Evolutionary conservation across 30 jellyfish, hydroid and myxozoan species (phyloP), one percentile per base, ranked within the genome.

Genomic region (Chrysaora quinquecirrha): DNA sequence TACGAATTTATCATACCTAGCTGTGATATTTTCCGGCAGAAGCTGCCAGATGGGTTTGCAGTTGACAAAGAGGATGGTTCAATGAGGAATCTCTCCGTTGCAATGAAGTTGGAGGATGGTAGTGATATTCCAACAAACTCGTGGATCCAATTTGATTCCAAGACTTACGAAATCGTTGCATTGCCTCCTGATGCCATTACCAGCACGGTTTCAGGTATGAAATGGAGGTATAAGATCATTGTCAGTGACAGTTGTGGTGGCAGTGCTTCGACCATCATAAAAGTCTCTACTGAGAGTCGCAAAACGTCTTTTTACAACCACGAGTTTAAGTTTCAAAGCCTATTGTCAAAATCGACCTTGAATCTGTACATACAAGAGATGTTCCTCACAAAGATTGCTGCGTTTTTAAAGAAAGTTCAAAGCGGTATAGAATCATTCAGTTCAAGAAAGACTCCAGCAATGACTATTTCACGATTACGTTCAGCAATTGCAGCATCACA

Each of bases 101-200:
- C 68, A 30, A 58, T 82, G 71, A 69, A 28, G 14, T 22, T 68
- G 83, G 23, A 11, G 24, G 48, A 49, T n/a, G 85, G 85, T 0
- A n/a, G 31, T 10, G 46, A 30, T 16, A 31, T 82, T 34, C 73
- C 92, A 1, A 9, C 11, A 29, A 23, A 60, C 2, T 92, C 98
- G 1, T 87, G 97, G 98, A 73, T 92, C 21, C 95, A 85, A 48
- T 86, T 66, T 30, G 92, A 92, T 65, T n/a, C 84, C 0, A 58
- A 72, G 2, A 72, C 87, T 10, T 48, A 76, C 18, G 96, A 86
- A 78, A 58, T 92, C 20, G 89, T 86, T 69, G 87, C 97, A 31
- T 23, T 92, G 48, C 93, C 96, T 16, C 65, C 95, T 38, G 89
- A 61, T 66, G 79, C 73, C 2, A 65, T 85, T 34, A 34, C 65